phyloP scores from a whole-genome alignment of 2,113 vertebrate genomes.

The Anser cygnoides region DNA sequence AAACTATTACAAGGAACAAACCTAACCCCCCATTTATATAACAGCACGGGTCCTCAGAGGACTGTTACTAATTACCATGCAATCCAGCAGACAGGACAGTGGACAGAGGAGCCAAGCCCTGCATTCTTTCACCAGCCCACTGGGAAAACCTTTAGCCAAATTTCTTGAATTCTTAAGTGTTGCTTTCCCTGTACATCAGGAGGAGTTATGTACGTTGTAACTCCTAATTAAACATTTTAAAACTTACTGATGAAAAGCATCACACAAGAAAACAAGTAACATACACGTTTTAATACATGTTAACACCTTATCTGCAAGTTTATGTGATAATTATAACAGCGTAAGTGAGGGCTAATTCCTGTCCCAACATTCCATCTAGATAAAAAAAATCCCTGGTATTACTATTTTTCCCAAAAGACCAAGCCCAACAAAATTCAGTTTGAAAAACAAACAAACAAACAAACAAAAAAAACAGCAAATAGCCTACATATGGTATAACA shows the following conservation, averaged over 20 bases:
- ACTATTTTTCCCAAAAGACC: not conserved
- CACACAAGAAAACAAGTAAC: not conserved
- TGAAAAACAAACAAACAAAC: not conserved
- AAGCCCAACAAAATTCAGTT: not conserved
- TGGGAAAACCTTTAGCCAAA: not conserved
- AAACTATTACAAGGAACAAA: conserved; percentile 1
- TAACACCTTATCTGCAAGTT: not conserved
- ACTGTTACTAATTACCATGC: not conserved
- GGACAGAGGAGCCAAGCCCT: not conserved
- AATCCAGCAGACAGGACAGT: conserved; percentile 4
- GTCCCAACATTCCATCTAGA: not conserved
- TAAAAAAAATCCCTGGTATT: not conserved
- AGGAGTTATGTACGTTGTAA: not conserved
- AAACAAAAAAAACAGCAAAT: not conserved
- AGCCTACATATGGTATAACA: not conserved
- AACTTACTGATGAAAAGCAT: not conserved
- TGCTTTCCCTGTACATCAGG: not conserved
- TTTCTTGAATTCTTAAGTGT: not conserved
- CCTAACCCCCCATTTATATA: not conserved
- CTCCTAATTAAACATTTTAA: not conserved
- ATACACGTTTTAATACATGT: not conserved
- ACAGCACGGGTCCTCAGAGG: not conserved
- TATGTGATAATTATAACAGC: not conserved
- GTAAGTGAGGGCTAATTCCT: not conserved
- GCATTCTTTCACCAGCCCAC: not conserved